Percentiles rank a stretch among this genome's conserved stretches.
These are phyloP conservation scores for Dryobotodes eremita DNA, from an alignment of 2,888 invertebrate genomes.

Conservation along the genomic window DNA sequence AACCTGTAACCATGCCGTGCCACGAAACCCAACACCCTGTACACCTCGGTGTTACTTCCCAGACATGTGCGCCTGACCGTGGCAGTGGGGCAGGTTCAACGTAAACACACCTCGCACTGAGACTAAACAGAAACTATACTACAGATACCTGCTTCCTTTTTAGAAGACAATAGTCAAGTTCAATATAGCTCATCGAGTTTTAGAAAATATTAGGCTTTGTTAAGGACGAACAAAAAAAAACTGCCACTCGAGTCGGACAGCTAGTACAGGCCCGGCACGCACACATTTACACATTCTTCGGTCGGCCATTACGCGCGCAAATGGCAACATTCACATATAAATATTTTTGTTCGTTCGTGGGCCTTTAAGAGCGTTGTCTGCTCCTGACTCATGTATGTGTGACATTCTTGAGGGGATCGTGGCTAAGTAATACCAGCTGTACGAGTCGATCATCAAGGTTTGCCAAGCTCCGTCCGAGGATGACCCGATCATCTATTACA, in stretches of 20 bases:
- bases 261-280: too few relatives aligned
- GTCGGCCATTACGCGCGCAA: too few relatives aligned
- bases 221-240: too few relatives aligned
- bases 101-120: constrained; percentile 54
- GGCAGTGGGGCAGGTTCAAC: constrained; percentile 61
- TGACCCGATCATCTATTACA: background rate
- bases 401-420: background rate
- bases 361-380: too few relatives aligned
- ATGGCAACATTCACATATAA: too few relatives aligned
- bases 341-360: too few relatives aligned
- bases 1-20: background rate
- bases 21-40: constrained; percentile 28
- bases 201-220: too few relatives aligned
- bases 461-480: background rate
- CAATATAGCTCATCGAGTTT: background rate
- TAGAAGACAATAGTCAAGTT: background rate
- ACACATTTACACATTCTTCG: too few relatives aligned
- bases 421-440: background rate
- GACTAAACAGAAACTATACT: constrained; percentile 36
- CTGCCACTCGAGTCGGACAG: too few relatives aligned
- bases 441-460: background rate
- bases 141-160: constrained; percentile 15
- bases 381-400: background rate
- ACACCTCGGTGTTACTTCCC: constrained; percentile 13
- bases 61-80: constrained; percentile 54